Conservation (phyloP, 2,888 invertebrate species). For the Drosophila mimica region DNA sequence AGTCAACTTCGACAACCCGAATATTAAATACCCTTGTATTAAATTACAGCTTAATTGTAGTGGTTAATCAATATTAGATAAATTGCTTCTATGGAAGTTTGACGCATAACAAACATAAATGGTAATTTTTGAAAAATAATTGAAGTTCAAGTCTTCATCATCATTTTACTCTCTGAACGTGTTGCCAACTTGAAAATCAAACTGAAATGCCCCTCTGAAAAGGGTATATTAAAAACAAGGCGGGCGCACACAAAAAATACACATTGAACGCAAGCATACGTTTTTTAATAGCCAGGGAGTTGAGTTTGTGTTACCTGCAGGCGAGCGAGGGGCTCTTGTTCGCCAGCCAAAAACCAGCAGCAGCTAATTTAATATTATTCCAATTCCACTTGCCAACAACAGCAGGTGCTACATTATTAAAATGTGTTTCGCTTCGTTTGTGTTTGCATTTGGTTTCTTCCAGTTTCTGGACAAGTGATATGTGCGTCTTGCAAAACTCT, state of each 20-base stretch:
- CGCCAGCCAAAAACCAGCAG: conserved; percentile 13
- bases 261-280: conserved; percentile 12
- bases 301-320: conserved; percentile 35
- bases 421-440: conserved; percentile 1
- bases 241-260: conserved; percentile 11
- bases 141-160: not conserved
- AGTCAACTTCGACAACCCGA: not conserved
- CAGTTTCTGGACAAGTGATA: not conserved
- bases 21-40: not conserved
- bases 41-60: not conserved
- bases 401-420: conserved; percentile 53
- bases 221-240: conserved; percentile 13
- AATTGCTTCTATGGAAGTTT: not conserved
- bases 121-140: not conserved
- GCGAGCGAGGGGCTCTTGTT: conserved; percentile 8
- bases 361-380: conserved; percentile 40
- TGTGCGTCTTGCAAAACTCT: not conserved
- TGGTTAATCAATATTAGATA: not conserved
- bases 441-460: conserved; percentile 3
- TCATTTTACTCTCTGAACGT: not conserved
- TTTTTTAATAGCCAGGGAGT: conserved; percentile 48
- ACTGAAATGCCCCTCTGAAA: not conserved
- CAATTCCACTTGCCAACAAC: conserved; percentile 41
- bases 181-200: not conserved
- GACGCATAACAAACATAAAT: not conserved